These are phyloP conservation scores for Mormyrops boulengeri DNA, from an alignment of 2,797 vertebrate species.

Conservation along the genomic window DNA sequence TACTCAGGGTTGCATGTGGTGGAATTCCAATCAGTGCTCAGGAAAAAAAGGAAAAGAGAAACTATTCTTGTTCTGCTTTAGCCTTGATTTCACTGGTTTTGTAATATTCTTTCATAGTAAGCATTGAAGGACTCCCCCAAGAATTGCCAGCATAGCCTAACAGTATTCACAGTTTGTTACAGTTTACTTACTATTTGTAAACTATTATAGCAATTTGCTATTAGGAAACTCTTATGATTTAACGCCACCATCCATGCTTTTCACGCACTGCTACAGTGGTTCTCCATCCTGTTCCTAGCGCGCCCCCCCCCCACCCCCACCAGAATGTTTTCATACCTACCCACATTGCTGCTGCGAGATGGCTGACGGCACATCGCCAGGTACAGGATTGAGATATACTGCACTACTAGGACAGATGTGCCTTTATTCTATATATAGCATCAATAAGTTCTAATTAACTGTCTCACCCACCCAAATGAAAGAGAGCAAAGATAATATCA, in stretches of 20 bases:
- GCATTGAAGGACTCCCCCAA: too few relatives aligned
- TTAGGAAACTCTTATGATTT: background rate
- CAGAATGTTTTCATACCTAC: background rate
- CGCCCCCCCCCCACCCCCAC: background rate
- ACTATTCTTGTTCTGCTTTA: slow-evolving; percentile 5
- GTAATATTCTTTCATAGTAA: background rate
- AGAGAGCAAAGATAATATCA: background rate
- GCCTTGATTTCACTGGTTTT: background rate
- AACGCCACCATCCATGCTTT: background rate
- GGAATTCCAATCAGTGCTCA: slow-evolving; percentile 64
- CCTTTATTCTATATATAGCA: background rate
- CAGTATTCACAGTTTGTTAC: background rate
- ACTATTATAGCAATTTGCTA: background rate
- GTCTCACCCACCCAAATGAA: background rate
- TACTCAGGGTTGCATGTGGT: slow-evolving; percentile 45
- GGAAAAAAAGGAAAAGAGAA: slow-evolving; percentile 44
- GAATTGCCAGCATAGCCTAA: background rate
- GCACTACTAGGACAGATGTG: background rate
- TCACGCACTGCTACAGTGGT: background rate
- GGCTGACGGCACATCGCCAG: background rate
- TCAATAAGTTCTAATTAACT: background rate
- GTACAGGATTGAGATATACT: background rate
- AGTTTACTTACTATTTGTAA: background rate
- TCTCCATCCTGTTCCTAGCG: background rate
- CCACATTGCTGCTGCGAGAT: background rate